phyloP scores from a whole-genome alignment of 2,888 invertebrate genomes.

The Eupithecia exiguata region DNA sequence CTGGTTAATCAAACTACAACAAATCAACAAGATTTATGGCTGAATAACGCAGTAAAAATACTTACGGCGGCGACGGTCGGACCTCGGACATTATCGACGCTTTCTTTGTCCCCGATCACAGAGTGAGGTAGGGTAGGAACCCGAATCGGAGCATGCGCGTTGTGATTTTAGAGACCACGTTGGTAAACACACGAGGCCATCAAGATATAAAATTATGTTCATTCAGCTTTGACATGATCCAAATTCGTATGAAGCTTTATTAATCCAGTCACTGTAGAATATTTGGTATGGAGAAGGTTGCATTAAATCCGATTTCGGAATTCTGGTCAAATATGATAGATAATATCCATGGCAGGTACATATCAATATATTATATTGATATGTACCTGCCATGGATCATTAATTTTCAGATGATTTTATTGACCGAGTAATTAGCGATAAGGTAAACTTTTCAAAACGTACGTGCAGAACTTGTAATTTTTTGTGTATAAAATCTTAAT shows the following conservation, averaged over 20 bases:
- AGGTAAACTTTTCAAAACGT: too few relatives aligned
- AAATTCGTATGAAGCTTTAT: background rate
- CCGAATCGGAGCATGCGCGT: background rate
- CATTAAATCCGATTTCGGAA: too few relatives aligned
- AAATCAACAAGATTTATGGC: background rate
- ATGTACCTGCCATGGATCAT: too few relatives aligned
- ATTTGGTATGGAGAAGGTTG: too few relatives aligned
- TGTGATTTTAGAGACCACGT: background rate
- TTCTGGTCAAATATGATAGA: too few relatives aligned
- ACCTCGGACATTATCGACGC: background rate
- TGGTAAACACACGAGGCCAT: background rate
- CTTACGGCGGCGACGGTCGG: background rate
- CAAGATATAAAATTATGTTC: background rate
- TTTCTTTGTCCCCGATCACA: background rate
- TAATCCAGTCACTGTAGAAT: too few relatives aligned
- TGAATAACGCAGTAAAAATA: background rate
- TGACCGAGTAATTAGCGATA: too few relatives aligned
- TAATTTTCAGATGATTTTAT: too few relatives aligned
- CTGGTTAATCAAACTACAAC: background rate
- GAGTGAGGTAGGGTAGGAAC: conserved; percentile 3
- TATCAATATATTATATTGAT: too few relatives aligned
- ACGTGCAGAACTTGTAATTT: too few relatives aligned
- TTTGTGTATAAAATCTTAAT: too few relatives aligned
- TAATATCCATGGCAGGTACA: too few relatives aligned
- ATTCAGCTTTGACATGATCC: background rate